Conservation (phyloP, 1,140 invertebrate genomes). For the Dendroctonus valens region DNA sequence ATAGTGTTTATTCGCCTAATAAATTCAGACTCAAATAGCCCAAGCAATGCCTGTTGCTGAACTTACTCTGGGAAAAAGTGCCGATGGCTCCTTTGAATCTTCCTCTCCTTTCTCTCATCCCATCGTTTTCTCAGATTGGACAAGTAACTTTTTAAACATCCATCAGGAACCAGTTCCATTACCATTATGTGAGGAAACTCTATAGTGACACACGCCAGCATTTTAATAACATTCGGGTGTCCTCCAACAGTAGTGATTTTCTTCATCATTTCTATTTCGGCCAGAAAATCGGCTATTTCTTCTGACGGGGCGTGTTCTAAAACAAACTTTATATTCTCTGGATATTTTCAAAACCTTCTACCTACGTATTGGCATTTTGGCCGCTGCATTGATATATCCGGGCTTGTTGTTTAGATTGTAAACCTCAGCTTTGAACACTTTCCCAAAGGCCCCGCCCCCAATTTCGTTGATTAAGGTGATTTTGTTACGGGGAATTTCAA, state of each 20-base stretch:
- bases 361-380: constrained; percentile 68
- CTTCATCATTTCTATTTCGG: constrained; percentile 79
- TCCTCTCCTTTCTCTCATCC: constrained; percentile 25
- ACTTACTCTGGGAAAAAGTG: constrained; percentile 42
- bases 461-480: constrained; percentile 54
- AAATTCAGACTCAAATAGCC: too few species aligned
- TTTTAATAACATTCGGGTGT: constrained; percentile 74
- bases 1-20: too few species aligned
- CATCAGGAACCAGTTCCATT: constrained; percentile 77
- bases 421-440: constrained; percentile 63
- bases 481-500: constrained; percentile 40
- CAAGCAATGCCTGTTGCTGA: neutral
- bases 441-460: constrained; percentile 73
- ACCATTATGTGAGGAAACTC: constrained; percentile 67
- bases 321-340: neutral
- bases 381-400: constrained; percentile 61
- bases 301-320: constrained; percentile 56
- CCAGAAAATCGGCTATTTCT: constrained; percentile 64
- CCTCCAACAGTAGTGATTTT: constrained; percentile 59
- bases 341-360: constrained; percentile 22
- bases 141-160: constrained; percentile 64
- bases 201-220: constrained; percentile 77
- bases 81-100: constrained; percentile 9
- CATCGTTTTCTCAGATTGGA: constrained; percentile 45
- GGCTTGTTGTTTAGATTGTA: constrained; percentile 53